phyloP scores from a whole-genome alignment of 2,113 vertebrate species.

The Myodes glareolus region DNA sequence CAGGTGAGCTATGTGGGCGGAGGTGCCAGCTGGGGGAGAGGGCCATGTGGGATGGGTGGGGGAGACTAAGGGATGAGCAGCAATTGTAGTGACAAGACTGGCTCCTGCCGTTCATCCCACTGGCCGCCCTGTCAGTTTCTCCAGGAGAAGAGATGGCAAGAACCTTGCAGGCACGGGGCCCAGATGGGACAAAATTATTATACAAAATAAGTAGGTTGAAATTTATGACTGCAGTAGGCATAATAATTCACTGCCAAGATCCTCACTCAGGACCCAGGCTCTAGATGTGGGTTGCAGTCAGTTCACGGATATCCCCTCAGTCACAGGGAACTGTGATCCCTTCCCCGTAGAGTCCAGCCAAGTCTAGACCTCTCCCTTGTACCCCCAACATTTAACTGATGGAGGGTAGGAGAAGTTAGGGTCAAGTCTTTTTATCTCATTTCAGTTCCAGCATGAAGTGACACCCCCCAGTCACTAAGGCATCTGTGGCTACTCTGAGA shows the following conservation, averaged over 20 bases:
- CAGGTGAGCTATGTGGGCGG: neutral
- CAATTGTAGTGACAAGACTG: neutral
- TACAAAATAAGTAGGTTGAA: neutral
- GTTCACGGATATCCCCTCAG: neutral
- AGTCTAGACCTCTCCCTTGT: neutral
- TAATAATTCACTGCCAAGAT: neutral
- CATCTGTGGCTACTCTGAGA: neutral
- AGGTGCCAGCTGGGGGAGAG: neutral
- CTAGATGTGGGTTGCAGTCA: neutral
- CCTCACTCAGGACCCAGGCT: neutral
- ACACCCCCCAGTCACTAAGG: neutral
- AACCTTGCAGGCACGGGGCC: neutral
- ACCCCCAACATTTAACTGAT: neutral
- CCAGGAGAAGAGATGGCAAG: neutral
- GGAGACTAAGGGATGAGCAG: accelerated
- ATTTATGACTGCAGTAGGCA: neutral
- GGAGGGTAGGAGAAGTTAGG: neutral
- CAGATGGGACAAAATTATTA: neutral
- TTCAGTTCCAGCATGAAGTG: neutral
- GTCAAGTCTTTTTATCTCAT: neutral
- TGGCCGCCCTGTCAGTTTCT: neutral
- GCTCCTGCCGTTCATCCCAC: accelerated
- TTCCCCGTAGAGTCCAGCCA: neutral
- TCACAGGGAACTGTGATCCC: neutral
- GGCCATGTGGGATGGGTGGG: no score